Percentiles rank a stretch among this genome's conserved stretches.
phyloP scores from a whole-genome alignment of 2,113 vertebrate species.

The Macquaria australasica region DNA sequence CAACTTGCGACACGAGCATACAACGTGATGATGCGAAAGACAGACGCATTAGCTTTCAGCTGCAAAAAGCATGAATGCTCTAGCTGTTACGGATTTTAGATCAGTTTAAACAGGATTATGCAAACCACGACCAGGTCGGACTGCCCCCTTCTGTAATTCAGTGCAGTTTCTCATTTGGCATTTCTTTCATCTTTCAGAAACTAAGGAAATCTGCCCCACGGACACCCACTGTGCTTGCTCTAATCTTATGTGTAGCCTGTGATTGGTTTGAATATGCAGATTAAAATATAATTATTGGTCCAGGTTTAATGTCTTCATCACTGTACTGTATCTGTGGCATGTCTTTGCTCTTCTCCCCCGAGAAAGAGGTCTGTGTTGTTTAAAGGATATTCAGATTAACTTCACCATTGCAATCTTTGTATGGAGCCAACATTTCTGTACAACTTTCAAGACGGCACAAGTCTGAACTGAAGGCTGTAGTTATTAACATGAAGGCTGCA shows the following conservation, averaged over 20 bases:
- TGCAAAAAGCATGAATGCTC: too few species aligned
- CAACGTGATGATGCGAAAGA: too few species aligned
- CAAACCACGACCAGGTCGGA: too few species aligned
- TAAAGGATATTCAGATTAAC: conserved; percentile 16
- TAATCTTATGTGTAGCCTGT: conserved; percentile 49
- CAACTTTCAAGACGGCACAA: not conserved
- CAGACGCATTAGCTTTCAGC: too few species aligned
- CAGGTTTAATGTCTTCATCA: conserved; percentile 16
- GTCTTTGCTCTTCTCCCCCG: conserved; percentile 4
- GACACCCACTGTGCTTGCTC: conserved; percentile 22
- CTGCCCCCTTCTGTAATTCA: too few species aligned
- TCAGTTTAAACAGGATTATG: too few species aligned
- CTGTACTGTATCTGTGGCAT: not conserved
- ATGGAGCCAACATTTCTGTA: not conserved
- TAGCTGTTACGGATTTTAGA: too few species aligned
- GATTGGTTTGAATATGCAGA: conserved; percentile 53
- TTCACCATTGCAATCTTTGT: too few species aligned
- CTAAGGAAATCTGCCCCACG: conserved; percentile 18
- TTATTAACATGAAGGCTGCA: not conserved
- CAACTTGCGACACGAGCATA: too few species aligned
- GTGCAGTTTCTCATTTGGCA: too few species aligned
- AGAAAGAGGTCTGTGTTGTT: not conserved
- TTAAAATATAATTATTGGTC: conserved; percentile 16
- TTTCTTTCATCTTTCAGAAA: not conserved
- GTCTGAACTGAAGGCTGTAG: not conserved